Evolutionary conservation across 1,140 invertebrate genomes (phyloP).

Genomic region (Drosophila carrolli): DNA sequence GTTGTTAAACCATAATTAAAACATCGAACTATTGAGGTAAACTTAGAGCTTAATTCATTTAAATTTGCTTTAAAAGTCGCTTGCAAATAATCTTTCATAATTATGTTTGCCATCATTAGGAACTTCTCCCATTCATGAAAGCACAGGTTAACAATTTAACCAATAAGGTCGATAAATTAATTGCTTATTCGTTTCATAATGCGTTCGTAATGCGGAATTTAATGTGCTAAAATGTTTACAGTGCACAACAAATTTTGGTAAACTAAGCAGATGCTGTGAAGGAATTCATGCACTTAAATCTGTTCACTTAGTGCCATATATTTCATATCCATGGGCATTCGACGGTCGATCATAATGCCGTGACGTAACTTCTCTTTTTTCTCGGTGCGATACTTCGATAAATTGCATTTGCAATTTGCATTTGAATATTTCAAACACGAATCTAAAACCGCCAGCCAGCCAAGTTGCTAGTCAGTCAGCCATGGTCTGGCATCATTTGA

Average conservation of each 20-base stretch:
- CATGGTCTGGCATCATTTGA: slow-evolving; percentile 75
- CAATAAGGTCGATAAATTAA: not conserved
- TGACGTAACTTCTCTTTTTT: slow-evolving; percentile 2
- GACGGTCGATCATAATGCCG: slow-evolving; percentile 10
- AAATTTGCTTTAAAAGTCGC: too few relatives aligned
- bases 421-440: slow-evolving; percentile 69
- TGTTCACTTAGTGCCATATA: not conserved
- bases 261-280: not conserved
- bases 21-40: not conserved
- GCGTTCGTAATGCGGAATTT: not conserved
- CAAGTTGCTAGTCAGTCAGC: slow-evolving; percentile 49
- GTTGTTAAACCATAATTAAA: not conserved
- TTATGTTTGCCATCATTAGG: not conserved
- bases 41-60: not conserved
- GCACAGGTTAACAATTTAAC: not conserved
- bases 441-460: slow-evolving; percentile 55
- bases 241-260: not conserved
- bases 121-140: too few relatives aligned
- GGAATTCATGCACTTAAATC: not conserved
- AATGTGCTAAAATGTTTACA: not conserved
- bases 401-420: slow-evolving; percentile 75
- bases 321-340: slow-evolving; percentile 8
- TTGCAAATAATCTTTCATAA: not conserved
- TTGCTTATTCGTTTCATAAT: not conserved
- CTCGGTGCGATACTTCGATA: slow-evolving; percentile 32